Evolutionary conservation across 1,140 invertebrate genomes (phyloP).

Genomic region (Cydia pomonella): DNA sequence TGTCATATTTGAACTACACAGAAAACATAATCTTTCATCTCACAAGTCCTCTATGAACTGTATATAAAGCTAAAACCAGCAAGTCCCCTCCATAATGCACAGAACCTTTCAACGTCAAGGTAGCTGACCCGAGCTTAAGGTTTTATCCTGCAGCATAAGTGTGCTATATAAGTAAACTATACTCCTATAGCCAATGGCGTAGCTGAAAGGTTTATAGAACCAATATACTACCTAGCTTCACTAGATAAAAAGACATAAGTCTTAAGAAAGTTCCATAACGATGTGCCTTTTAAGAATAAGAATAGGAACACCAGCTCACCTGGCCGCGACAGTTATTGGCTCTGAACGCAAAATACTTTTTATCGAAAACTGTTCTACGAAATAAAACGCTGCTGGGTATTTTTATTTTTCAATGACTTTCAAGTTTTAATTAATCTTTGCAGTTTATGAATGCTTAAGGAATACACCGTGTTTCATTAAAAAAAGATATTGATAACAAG

Average conservation of each 20-base stretch:
- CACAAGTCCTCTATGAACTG: not conserved
- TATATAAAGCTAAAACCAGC: not conserved
- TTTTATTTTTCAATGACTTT: slow-evolving; percentile 7
- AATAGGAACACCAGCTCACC: not conserved
- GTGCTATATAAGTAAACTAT: slow-evolving; percentile 7
- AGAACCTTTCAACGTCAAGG: slow-evolving; percentile 6
- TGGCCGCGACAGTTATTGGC: slow-evolving; percentile 10
- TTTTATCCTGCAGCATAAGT: not conserved
- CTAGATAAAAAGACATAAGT: not conserved
- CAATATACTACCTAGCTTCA: slow-evolving; percentile 1
- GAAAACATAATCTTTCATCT: not conserved
- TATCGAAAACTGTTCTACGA: slow-evolving; percentile 2
- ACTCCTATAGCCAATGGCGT: slow-evolving; percentile 1
- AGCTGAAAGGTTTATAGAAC: slow-evolving; percentile 16
- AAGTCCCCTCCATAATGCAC: not conserved
- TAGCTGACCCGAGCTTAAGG: slow-evolving; percentile 7
- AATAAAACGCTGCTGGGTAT: not conserved
- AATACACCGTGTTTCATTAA: no score
- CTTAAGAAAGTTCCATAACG: not conserved
- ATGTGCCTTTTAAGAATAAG: not conserved
- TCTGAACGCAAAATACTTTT: slow-evolving; percentile 10
- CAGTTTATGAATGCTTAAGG: no score
- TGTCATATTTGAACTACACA: not conserved
- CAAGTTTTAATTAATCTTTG: not conserved
- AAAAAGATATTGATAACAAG: no score